phyloP scores from a whole-genome alignment of 2,113 vertebrate genomes.

The Toxotes chatareus region DNA sequence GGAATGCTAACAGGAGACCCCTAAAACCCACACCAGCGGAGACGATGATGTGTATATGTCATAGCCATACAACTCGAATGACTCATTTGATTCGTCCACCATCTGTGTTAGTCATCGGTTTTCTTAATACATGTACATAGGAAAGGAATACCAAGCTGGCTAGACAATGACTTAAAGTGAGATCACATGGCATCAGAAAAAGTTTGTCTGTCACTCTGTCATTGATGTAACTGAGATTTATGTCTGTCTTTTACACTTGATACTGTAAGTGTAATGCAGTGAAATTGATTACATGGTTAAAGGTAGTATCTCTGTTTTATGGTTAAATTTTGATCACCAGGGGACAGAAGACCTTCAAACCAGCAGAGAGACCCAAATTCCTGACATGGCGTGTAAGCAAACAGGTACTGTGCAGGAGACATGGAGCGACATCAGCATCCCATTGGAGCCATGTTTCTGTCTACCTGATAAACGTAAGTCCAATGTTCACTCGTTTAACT shows the following conservation, averaged over 20 bases:
- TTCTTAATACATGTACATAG: slow-evolving; percentile 62
- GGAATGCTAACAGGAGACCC: slow-evolving; percentile 77
- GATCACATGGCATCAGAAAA: slow-evolving; percentile 60
- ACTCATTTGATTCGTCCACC: slow-evolving; percentile 71
- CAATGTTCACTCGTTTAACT: not conserved
- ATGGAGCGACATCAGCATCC: not conserved
- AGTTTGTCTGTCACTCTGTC: slow-evolving; percentile 35
- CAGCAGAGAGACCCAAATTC: not conserved
- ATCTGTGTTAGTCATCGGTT: slow-evolving; percentile 72
- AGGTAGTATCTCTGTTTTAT: not conserved
- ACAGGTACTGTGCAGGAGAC: not conserved
- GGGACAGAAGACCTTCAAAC: slow-evolving; percentile 19
- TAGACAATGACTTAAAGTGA: slow-evolving; percentile 76
- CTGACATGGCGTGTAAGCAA: not conserved
- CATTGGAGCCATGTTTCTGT: not conserved
- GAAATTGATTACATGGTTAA: not conserved
- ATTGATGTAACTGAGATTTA: slow-evolving; percentile 41
- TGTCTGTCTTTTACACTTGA: not conserved
- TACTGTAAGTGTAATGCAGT: not conserved
- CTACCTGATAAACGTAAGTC: slow-evolving; percentile 9
- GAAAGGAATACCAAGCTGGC: slow-evolving; percentile 59
- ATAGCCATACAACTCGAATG: slow-evolving; percentile 55
- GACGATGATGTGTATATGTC: slow-evolving; percentile 72
- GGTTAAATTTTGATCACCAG: slow-evolving; percentile 15
- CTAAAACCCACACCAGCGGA: slow-evolving; percentile 73